A percentile compares a stretch with the other conserved stretches of the same genome.
phyloP scores from a whole-genome alignment of 2,888 invertebrate genomes.

The Tetranychus piercei region DNA sequence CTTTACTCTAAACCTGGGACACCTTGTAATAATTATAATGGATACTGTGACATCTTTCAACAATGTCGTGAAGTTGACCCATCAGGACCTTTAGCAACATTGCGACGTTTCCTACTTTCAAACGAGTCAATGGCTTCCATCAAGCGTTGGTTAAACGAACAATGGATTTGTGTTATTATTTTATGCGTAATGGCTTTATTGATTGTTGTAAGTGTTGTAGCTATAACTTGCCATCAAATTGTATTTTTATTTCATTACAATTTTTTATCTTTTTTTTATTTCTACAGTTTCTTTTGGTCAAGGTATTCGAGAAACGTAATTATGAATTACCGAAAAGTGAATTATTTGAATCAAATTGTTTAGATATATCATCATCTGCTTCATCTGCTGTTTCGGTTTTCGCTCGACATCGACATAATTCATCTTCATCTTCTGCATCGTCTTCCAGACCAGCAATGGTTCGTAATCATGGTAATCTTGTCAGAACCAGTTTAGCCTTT shows the following conservation, averaged over 20 bases:
- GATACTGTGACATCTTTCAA: conserved; percentile 54
- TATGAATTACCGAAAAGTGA: background rate
- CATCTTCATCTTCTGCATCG: background rate
- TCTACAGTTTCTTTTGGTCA: background rate
- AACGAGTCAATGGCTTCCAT: conserved; percentile 76
- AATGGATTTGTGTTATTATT: conserved; percentile 73
- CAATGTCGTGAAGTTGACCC: conserved; percentile 72
- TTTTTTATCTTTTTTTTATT: background rate
- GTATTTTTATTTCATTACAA: background rate
- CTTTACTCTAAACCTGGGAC: conserved; percentile 79
- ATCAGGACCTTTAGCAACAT: conserved; percentile 54
- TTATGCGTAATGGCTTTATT: conserved; percentile 54
- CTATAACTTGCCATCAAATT: background rate
- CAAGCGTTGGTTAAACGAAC: conserved; percentile 62
- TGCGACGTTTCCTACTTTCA: conserved; percentile 62
- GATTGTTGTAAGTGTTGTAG: conserved; percentile 47
- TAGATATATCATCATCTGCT: background rate
- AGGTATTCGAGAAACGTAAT: conserved; percentile 1
- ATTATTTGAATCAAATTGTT: background rate
- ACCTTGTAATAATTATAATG: conserved; percentile 80
- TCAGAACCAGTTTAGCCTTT: conserved; percentile 24
- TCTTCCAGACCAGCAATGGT: conserved; percentile 4
- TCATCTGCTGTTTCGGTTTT: background rate
- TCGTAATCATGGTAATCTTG: conserved; percentile 21
- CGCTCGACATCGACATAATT: background rate